Evolutionary conservation across 2,113 vertebrate species (phyloP), one percentile per base, ranked within the genome.

Genomic region (Falco punctatus): DNA sequence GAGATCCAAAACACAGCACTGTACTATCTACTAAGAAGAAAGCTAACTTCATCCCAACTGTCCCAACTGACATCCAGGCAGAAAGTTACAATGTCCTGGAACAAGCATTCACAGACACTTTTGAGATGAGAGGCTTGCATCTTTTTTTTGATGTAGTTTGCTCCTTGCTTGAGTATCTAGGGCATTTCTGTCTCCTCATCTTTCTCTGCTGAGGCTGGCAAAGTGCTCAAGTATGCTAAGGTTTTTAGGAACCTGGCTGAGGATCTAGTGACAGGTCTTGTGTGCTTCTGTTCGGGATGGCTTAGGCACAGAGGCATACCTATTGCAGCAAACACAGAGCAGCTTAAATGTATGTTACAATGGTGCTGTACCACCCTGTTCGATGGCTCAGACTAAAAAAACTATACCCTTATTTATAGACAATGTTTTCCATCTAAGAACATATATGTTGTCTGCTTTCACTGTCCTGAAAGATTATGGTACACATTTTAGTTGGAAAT

Each of bases 341-440:
- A 58, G 46, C 38, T 77, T 13, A 54, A 48, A 65, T 23, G 18
- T 42, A 27, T 70, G 33, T 52, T 64, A 13, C 32, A 58, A 52
- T 32, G 7, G 18, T 48, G 26, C 40, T 35, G 80, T 58, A 46
- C 1, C 5, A 59, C 48, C 16, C 58, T 42, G 32, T 85, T 51
- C 33, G 51, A 66, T 35, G 12, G 13, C 10, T 64, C 8, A 65
- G 9, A 79, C 46, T 67, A 46, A 72, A 33, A 65, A 48, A 61
- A 13, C 4, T 28, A 18, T 75, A 54, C 21, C 5, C 8, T 59
- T 77, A 44, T 38, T 24, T 66, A 42, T 33, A 35, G 11, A 19
- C 0, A 0, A 4, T 54, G 18, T 49, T 30, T 82, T 59, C 22
- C 1, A 1, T 44, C n/a, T 66, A 30, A 33, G 66, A 78, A 59